phyloP scores from a whole-genome alignment of 2,113 vertebrate species.

The Dolichotis patagonum region DNA sequence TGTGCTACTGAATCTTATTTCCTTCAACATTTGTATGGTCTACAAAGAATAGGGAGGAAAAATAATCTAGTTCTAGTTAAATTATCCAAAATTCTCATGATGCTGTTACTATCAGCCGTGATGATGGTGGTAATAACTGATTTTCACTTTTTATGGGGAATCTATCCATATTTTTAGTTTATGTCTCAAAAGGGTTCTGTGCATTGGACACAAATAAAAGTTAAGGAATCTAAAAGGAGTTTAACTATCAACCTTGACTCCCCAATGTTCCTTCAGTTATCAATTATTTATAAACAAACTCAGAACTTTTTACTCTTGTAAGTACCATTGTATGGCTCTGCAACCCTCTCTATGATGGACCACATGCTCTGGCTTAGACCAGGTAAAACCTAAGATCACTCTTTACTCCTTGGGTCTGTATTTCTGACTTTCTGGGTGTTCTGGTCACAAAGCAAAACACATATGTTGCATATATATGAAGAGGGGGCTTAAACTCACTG shows the following conservation, averaged over 20 bases:
- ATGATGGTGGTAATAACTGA: neutral
- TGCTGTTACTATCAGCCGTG: neutral
- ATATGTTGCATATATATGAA: neutral
- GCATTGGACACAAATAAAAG: neutral
- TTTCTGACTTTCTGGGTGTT: neutral
- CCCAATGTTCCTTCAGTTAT: neutral
- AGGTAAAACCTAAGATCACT: neutral
- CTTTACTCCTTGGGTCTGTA: neutral
- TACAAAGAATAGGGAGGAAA: neutral
- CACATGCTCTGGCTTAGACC: neutral
- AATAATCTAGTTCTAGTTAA: constrained; percentile 15
- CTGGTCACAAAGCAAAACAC: neutral
- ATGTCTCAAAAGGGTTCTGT: neutral
- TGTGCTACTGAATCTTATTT: constrained; percentile 49
- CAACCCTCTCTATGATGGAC: neutral
- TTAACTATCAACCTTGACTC: neutral
- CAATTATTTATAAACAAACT: neutral
- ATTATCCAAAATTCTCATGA: neutral
- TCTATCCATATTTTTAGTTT: neutral
- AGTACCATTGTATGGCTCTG: neutral
- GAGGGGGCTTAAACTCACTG: neutral
- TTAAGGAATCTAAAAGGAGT: neutral
- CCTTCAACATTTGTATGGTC: constrained; percentile 28
- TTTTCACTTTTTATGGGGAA: neutral
- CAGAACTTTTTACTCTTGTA: neutral